Base-by-base conservation (phyloP, 2,888 invertebrate species). In the Mactromeris polynyma region DNA sequence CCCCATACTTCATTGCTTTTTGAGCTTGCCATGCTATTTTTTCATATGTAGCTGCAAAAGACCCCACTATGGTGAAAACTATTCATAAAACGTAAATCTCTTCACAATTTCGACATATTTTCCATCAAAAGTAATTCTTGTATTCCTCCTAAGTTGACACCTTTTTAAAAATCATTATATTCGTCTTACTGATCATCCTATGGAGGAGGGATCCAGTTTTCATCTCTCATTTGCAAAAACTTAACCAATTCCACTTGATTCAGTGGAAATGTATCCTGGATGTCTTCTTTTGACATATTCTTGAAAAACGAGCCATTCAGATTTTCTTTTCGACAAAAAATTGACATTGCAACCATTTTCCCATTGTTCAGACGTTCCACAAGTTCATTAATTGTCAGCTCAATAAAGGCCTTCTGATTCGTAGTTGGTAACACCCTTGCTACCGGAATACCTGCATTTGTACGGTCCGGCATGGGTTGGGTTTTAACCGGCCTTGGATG, bases 231-330 rank as follows among this genome's bases (percentile, higher is more conserved):
- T 26, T 73, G 77, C 17, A 82, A 26, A 21, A 88, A 81, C 54
- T 85, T 85, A 14, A 64, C 42, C n/a, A 88, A 33, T 17, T 88
- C 64, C 31, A 88, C 42, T 17, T 77, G 46, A 51, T 77, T 54
- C 21, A 89, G n/a, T 14, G 36, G 31, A 36, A 89, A 79, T 21
- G 83, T 78, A 19, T 26, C 31, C 42, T 86, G 51, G 0, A 89
- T 40, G 4, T 42, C 36, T 6, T 89, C 83, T 21, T 81, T 46
- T 7, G 85, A 42, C 21, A 80, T 78, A 26, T 78, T 33, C 42
- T 64, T 79, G 31, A 89, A 86, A 54, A 89, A 89, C 17, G 58
- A 21, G 7, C 89, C 89, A 40, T 89, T 83, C 42, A 89, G 51
- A 14, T 64, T 64, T 38, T 80, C 33, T 19, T 69, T 33, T 33